Conservation (phyloP, 2,797 vertebrate genomes). For the Liasis olivaceus region DNA sequence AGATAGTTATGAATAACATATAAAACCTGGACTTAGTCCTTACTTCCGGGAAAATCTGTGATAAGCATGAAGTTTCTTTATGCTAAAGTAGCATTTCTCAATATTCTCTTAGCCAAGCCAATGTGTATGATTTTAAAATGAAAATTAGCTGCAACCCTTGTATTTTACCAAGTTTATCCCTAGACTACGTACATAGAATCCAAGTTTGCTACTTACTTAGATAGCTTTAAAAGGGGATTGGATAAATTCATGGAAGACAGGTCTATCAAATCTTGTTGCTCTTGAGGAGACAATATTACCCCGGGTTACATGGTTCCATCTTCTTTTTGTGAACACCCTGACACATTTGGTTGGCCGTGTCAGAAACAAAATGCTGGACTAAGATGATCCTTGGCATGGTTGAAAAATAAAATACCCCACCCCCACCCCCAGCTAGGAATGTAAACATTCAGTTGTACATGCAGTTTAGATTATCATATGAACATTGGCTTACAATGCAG, state of each 20-base stretch:
- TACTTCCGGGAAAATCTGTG: background rate
- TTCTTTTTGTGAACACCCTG: background rate
- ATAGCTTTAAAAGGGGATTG: background rate
- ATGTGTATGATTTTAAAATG: background rate
- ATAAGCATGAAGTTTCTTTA: background rate
- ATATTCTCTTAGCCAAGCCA: background rate
- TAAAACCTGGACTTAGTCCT: background rate
- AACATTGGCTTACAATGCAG: background rate
- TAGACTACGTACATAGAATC: background rate
- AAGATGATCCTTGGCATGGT: background rate
- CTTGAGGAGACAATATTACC: background rate
- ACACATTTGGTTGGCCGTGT: background rate
- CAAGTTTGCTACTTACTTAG: background rate
- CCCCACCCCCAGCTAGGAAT: background rate
- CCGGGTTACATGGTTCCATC: background rate
- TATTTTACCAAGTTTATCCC: background rate
- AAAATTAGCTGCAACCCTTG: background rate
- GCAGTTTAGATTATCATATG: background rate
- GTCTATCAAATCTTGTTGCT: background rate
- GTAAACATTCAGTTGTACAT: background rate
- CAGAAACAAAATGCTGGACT: background rate
- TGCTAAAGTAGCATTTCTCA: background rate
- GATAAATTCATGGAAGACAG: background rate
- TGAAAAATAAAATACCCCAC: background rate
- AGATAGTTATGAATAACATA: conserved; percentile 29